Evolutionary conservation across 1,140 invertebrate species (phyloP), one percentile per base, ranked within the genome.

Genomic region (Harlomillsia oculata): DNA sequence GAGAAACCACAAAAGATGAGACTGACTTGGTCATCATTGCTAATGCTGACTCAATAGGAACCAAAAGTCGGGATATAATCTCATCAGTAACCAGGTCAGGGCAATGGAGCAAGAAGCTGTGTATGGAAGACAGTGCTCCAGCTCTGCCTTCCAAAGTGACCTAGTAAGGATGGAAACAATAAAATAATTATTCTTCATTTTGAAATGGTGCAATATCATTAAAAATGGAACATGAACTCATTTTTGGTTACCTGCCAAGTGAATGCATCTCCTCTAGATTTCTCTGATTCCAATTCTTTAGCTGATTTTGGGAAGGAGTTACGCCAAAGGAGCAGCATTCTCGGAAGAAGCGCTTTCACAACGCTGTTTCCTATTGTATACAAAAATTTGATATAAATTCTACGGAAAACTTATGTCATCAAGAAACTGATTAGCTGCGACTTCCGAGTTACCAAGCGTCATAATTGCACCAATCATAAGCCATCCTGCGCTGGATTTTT

Each of bases 401-500:
- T 8, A 21, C 3, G n/a, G 26, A 25, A 8, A 6, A 43, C 41
- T 18, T 36, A 25, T 29, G 26, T 21, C 26, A 25, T 43, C 6
- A 6, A 52, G 37, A 43, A 14, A 3, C 11, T 37, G 14, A 6
- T 65, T n/a, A n/a, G n/a, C n/a, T n/a, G n/a, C n/a, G n/a, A n/a
- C n/a, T n/a, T n/a, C n/a, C n/a, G n/a, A n/a, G 0, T 68, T 73
- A 87, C 90, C 92, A 63, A 99, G 71, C 14, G 92, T 96, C 84
- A 97, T 95, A 21, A 99, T 87, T 52, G 95, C 85, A 36, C 92
- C 93, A 67, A 99, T 91, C 18, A 99, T 74, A 18, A 97, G 78
- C 97, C 97, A 99, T 14, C 94, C 96, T 53, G 94, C 91, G 69
- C 95, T 89, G 32, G 93, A 97, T 71, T 93, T 80, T 69, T 93